A percentile compares a stretch with the other conserved stretches of the same genome.
Conservation (phyloP, 1,140 invertebrate species). For the Schlechtendalia chinensis region DNA sequence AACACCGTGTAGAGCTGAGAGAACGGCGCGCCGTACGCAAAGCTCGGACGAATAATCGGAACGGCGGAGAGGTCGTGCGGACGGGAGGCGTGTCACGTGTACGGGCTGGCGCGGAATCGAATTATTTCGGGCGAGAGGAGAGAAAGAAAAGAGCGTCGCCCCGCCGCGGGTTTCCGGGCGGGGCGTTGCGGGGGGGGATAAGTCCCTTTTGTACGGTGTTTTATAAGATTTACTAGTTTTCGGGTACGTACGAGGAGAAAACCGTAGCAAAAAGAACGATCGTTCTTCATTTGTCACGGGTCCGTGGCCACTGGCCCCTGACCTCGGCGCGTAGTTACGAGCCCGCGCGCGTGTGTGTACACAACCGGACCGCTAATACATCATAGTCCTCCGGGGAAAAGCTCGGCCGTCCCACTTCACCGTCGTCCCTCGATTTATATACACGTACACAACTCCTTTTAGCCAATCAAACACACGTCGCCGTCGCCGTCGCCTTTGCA, state of each 20-base stretch:
- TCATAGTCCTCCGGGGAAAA: conserved; percentile 39
- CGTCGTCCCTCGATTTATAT: no score
- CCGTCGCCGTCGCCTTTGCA: conserved; percentile 36
- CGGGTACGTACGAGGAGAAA: neutral
- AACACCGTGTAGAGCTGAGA: no score
- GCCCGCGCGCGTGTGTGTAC: neutral
- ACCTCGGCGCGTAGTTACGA: conserved; percentile 32
- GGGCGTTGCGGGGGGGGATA: neutral
- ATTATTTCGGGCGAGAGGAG: conserved; percentile 31
- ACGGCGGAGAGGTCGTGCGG: neutral
- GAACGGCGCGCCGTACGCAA: no score
- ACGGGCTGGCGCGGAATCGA: conserved; percentile 14
- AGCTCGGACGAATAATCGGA: no score
- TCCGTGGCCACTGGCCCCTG: conserved; percentile 45
- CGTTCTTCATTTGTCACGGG: conserved; percentile 50
- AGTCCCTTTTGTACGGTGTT: conserved; percentile 43
- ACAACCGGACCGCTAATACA: conserved; percentile 46
- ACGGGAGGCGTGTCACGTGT: neutral
- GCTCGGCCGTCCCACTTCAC: neutral
- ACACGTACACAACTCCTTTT: neutral
- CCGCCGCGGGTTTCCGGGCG: neutral
- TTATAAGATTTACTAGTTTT: conserved; percentile 49
- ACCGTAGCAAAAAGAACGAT: conserved; percentile 41
- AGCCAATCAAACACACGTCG: conserved; percentile 46
- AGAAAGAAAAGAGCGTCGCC: conserved; percentile 19